Percentiles rank a stretch among this genome's conserved stretches.
Conservation (phyloP, 2,888 invertebrate genomes). For the Pharmacophagus antenor region DNA sequence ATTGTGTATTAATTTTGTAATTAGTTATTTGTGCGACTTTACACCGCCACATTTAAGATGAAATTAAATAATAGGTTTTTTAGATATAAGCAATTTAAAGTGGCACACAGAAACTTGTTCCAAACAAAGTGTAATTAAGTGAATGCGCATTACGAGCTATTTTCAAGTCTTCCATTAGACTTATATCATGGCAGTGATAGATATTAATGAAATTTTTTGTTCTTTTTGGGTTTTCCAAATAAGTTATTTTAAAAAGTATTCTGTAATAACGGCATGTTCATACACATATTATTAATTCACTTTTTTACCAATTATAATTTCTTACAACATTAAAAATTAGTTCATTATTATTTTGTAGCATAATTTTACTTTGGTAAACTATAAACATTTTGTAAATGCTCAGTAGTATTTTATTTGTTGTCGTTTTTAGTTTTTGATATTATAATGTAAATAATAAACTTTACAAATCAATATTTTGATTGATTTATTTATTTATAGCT, state of each 20-base stretch:
- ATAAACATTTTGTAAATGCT: conserved; percentile 19
- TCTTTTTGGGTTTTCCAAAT: not conserved
- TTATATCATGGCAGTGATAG: conserved; percentile 5
- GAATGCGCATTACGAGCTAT: not conserved
- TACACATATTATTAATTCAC: no score
- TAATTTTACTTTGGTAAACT: conserved; percentile 17
- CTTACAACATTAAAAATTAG: not conserved
- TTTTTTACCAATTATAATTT: not conserved
- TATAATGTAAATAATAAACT: conserved; percentile 15
- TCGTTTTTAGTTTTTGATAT: conserved; percentile 5
- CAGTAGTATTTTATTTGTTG: conserved; percentile 19
- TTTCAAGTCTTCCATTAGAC: conserved; percentile 15
- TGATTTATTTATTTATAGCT: not conserved
- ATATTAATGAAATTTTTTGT: not conserved
- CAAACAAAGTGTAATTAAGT: conserved; percentile 1
- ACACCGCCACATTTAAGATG: not conserved
- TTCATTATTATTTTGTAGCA: conserved; percentile 4
- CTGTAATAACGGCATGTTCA: not conserved
- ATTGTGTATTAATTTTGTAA: not conserved
- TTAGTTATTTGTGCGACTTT: conserved; percentile 1
- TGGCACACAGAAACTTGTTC: conserved; percentile 9
- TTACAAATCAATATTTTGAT: not conserved
- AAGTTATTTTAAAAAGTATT: not conserved
- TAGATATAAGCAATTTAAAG: conserved; percentile 11
- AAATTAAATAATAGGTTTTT: not conserved